A percentile compares a stretch with the other conserved stretches of the same genome.
Conservation (phyloP, 2,888 invertebrate genomes). For the Artemia sp. region DNA sequence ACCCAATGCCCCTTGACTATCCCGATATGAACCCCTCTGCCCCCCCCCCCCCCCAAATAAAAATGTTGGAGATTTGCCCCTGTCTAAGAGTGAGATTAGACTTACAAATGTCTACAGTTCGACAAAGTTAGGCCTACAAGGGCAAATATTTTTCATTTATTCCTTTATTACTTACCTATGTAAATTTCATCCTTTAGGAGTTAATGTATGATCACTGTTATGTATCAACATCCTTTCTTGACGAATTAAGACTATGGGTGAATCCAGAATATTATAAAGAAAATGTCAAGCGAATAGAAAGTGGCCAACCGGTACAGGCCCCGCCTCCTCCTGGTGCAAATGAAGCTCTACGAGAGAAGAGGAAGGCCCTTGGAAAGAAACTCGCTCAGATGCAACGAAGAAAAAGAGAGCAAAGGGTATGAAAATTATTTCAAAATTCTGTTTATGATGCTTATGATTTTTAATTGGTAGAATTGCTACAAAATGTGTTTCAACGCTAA, state of each 20-base stretch:
- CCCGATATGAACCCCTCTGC: too few relatives aligned
- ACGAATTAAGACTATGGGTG: constrained; percentile 62
- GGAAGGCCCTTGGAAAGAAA: constrained; percentile 64
- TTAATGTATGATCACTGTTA: constrained; percentile 61
- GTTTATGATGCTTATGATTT: not conserved
- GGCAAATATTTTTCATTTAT: too few relatives aligned
- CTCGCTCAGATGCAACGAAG: constrained; percentile 75
- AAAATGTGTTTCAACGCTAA: too few relatives aligned
- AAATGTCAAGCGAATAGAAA: constrained; percentile 52
- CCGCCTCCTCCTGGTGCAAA: constrained; percentile 39
- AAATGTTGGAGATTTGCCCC: too few relatives aligned
- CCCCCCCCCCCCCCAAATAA: too few relatives aligned
- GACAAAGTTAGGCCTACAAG: too few relatives aligned
- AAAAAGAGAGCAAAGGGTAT: constrained; percentile 61
- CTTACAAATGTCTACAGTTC: too few relatives aligned
- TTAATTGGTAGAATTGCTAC: too few relatives aligned
- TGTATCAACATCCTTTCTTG: constrained; percentile 58
- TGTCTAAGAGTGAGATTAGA: too few relatives aligned
- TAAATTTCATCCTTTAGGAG: constrained; percentile 37
- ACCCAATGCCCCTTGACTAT: too few relatives aligned
- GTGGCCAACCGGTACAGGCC: constrained; percentile 56
- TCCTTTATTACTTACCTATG: too few relatives aligned
- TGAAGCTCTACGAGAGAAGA: constrained; percentile 52
- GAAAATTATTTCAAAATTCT: constrained; percentile 14
- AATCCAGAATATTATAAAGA: constrained; percentile 61